Conservation (phyloP, 2,113 vertebrate genomes). For the Amphilophus citrinellus region DNA sequence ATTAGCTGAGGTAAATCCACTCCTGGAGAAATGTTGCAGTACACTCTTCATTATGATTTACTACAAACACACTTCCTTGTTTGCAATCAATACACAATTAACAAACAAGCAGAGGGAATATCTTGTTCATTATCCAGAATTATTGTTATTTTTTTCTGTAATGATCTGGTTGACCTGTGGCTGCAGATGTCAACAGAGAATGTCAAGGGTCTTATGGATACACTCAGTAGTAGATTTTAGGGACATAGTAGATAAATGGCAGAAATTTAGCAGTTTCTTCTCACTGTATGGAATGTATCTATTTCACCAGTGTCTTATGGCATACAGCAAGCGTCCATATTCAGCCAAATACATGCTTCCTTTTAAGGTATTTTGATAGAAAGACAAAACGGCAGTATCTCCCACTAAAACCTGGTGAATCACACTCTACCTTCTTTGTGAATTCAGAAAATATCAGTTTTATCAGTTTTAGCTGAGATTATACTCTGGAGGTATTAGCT, state of each 20-base stretch:
- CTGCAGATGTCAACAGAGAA: not conserved
- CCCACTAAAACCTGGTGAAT: no score
- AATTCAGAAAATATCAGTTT: no score
- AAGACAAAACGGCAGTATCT: no score
- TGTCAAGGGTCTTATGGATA: not conserved
- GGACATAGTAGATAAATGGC: not conserved
- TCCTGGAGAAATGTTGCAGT: slow-evolving; percentile 60
- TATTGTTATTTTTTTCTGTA: slow-evolving; percentile 26
- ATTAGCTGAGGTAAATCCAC: slow-evolving; percentile 10
- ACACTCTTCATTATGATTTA: slow-evolving; percentile 70
- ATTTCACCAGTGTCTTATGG: not conserved
- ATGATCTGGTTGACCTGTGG: slow-evolving; percentile 59
- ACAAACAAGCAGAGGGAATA: slow-evolving; percentile 50
- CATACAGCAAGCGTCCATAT: no score
- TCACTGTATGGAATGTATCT: not conserved
- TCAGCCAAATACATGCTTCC: no score
- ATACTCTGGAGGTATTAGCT: no score
- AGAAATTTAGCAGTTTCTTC: no score
- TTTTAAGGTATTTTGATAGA: no score
- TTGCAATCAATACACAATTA: slow-evolving; percentile 83
- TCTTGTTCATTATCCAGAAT: slow-evolving; percentile 70
- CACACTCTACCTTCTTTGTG: no score
- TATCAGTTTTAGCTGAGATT: no score
- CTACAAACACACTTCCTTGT: slow-evolving; percentile 70
- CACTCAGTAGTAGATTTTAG: slow-evolving; percentile 1